Base-by-base conservation (phyloP, 2,797 vertebrate genomes). In the Halcyon badia region DNA sequence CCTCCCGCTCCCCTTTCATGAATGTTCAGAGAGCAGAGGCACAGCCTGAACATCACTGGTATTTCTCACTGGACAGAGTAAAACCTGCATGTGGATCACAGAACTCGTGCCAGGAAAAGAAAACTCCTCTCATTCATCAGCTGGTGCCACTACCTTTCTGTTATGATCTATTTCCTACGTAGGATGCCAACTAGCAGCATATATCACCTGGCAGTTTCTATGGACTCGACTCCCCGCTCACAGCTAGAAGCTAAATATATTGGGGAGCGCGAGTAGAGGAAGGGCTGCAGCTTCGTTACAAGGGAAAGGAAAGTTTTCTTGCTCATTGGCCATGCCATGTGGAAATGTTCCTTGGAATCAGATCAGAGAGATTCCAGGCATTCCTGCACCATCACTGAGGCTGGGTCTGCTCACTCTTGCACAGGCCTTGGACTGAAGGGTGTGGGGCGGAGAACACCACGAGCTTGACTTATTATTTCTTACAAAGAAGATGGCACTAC, bases 311-410 rank as follows among this genome's bases (percentile, higher is more conserved):
- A 80, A 71, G 51, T 12, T 89, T 85, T 42, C 69, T 51, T 75
- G 56, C 39, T 72, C 5, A 0, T 35, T 49, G 83, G 83, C 66
- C 56, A 33, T 57, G 60, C 68, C 64, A 15, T 26, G 26, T 68
- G 71, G 94, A 91, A 92, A 90, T 24, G 52, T 62, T 95, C 94
- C 82, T 76, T 95, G 95, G 97, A 97, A 94, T 68, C 5, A 71
- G 48, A 95, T 90, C 83, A 91, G 28, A 93, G 87, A 78, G 73
- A 97, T 94, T 97, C 91, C 94, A 85, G 25, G 30, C 52, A 87
- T 97, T 97, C 61, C 81, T 79, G 20, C 31, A 15, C 19, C 90
- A 26, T 17, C 87, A 24, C 64, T 14, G 19, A 0, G 16, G 77
- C 65, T 77, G 82, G 35, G 5, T 83, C 60, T 94, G 94, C 82